Evolutionary conservation across 2,888 invertebrate species (phyloP).

Genomic region (Napeogenes inachia): DNA sequence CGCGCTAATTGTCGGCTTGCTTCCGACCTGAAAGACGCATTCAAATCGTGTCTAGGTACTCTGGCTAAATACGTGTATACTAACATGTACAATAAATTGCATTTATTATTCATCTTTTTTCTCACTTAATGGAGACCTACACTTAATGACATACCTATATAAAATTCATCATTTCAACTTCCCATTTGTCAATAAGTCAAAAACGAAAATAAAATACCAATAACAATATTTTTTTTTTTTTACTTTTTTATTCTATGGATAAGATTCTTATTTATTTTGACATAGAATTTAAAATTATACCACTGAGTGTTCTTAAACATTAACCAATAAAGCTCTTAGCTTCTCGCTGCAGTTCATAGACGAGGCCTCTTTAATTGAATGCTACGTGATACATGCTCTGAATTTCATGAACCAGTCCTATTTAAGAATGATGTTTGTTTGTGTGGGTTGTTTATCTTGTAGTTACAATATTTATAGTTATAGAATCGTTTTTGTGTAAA

Average conservation of each 20-base stretch:
- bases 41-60: constrained; percentile 13
- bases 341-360: background rate
- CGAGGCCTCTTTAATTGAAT: constrained; percentile 1
- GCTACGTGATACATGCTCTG: background rate
- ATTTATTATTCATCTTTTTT: background rate
- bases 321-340: background rate
- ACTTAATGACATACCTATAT: no score
- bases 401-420: background rate
- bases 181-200: background rate
- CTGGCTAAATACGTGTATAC: background rate
- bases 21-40: constrained; percentile 29
- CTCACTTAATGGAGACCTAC: no score
- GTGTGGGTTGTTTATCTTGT: no score
- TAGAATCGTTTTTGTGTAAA: no score
- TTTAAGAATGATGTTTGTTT: no score
- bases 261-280: no score
- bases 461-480: no score
- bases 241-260: no score
- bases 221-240: no score
- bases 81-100: no score
- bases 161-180: no score
- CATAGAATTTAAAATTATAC: no score
- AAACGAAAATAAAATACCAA: background rate
- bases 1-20: constrained; percentile 51
- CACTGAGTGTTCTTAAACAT: background rate